Percentiles rank a stretch among this genome's conserved stretches.
Evolutionary conservation across 2,113 vertebrate genomes (phyloP).

Genomic region (Chloropsis hardwickii): DNA sequence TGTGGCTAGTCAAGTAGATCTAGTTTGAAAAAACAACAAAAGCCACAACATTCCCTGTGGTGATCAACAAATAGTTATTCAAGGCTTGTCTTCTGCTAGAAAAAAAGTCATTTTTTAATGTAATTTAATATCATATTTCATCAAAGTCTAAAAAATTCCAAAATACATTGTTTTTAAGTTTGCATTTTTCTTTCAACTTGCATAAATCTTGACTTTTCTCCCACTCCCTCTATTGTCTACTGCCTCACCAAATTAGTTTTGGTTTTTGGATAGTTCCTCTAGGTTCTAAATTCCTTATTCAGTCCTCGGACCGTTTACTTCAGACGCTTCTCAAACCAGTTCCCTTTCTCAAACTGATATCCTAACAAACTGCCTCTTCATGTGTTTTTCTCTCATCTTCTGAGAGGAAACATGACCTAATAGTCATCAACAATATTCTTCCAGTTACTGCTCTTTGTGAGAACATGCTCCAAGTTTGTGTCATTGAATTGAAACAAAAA

Average conservation of each 20-base stretch:
- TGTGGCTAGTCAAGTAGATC: background rate
- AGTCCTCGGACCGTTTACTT: background rate
- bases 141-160: background rate
- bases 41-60: background rate
- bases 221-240: background rate
- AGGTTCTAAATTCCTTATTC: background rate
- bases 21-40: background rate
- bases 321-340: background rate
- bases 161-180: background rate
- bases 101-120: background rate
- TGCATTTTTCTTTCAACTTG: background rate
- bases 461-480: accelerated
- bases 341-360: background rate
- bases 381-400: background rate
- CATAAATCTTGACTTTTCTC: background rate
- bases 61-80: background rate
- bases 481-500: background rate
- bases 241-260: background rate
- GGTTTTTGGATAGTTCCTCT: background rate
- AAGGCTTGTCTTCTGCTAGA: background rate
- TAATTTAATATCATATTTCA: background rate
- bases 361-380: background rate
- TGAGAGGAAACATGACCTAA: background rate
- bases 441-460: background rate
- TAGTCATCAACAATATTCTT: background rate